A percentile compares a stretch with the other conserved stretches of the same genome.
phyloP scores from a whole-genome alignment of 37 sponge, comb jelly and placozoan species.

The Aphrocallistes beatrix region DNA sequence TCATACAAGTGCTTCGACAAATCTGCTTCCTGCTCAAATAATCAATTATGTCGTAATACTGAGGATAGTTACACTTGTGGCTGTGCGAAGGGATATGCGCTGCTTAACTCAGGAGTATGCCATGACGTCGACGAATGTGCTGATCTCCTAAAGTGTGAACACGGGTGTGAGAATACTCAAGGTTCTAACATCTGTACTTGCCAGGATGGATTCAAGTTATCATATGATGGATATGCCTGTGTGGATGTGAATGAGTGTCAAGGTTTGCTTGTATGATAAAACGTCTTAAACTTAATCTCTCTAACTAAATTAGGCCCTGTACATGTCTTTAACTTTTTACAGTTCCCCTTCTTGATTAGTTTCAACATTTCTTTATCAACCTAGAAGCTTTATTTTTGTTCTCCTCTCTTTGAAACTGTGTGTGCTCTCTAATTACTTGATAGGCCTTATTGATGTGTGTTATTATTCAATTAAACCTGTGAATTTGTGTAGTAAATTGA shows the following conservation, averaged over 20 bases:
- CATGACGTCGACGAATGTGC: background rate
- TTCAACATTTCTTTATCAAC: no score
- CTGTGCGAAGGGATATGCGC: background rate
- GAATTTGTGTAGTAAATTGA: no score
- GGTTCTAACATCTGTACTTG: background rate
- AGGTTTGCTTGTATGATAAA: no score
- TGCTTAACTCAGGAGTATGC: background rate
- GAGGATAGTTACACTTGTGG: background rate
- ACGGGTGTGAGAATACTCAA: background rate
- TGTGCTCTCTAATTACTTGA: no score
- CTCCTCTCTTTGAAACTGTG: no score
- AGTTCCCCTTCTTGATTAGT: no score
- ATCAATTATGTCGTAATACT: background rate
- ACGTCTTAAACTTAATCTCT: no score
- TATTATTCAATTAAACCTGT: no score
- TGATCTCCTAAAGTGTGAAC: background rate
- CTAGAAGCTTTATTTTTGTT: no score
- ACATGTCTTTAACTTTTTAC: no score
- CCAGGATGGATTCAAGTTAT: background rate
- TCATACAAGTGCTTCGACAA: background rate
- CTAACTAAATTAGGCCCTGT: no score
- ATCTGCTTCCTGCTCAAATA: background rate
- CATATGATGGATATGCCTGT: background rate
- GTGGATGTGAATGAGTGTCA: background rate
- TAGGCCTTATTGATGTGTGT: no score